Percentiles rank a stretch among this genome's conserved stretches.
phyloP scores from a whole-genome alignment of 2,888 invertebrate genomes.

The Tinea pellionella region DNA sequence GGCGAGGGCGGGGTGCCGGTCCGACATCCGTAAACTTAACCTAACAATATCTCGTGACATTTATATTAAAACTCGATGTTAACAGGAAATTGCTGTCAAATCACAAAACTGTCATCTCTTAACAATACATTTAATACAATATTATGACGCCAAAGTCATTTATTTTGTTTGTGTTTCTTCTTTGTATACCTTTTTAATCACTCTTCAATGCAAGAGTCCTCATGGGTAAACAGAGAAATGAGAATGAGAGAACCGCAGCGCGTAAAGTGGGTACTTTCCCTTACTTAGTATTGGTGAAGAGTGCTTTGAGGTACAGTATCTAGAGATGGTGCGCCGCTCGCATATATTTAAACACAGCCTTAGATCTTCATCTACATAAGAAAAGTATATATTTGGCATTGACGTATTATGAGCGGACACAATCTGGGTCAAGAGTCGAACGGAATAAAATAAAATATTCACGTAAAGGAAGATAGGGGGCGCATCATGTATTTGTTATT shows the following conservation, averaged over 20 bases:
- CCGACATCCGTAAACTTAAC: background rate
- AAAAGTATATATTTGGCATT: no score
- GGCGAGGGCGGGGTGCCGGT: background rate
- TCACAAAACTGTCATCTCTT: background rate
- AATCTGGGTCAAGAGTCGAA: background rate
- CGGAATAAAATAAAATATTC: background rate
- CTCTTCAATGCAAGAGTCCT: no score
- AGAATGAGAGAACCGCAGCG: no score
- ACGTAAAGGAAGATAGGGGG: background rate
- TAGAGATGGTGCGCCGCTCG: no score
- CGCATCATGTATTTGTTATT: background rate
- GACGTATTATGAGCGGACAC: no score
- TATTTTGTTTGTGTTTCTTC: background rate
- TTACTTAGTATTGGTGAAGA: no score
- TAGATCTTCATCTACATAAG: no score
- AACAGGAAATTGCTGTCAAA: background rate
- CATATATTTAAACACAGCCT: no score
- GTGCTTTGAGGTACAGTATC: no score
- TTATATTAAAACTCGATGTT: constrained; percentile 6
- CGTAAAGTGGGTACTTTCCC: no score
- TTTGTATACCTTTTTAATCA: background rate
- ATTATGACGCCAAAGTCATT: no score
- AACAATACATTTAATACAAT: background rate
- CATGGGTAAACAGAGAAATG: background rate
- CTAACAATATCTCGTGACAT: background rate